phyloP scores from a whole-genome alignment of 2,888 invertebrate species.

The Iselma pallidipennis region DNA sequence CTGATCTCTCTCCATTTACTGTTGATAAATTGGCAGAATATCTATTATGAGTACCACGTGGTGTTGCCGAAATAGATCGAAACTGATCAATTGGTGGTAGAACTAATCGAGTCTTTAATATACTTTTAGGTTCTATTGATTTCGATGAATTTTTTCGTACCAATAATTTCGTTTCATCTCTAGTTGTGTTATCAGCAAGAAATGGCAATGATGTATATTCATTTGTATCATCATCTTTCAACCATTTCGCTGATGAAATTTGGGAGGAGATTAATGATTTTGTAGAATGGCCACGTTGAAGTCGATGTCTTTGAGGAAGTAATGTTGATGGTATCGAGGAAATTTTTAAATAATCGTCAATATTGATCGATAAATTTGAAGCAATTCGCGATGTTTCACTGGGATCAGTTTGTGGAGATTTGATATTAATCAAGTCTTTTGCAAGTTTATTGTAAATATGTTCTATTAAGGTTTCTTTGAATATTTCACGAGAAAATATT shows the following conservation, averaged over 20 bases:
- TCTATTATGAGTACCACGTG: constrained; percentile 28
- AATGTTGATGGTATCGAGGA: constrained; percentile 30
- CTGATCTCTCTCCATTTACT: not conserved
- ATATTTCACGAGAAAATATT: not conserved
- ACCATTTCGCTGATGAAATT: constrained; percentile 24
- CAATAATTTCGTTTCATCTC: constrained; percentile 8
- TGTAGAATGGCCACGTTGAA: constrained; percentile 13
- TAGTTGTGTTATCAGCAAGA: constrained; percentile 33
- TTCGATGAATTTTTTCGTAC: constrained; percentile 6
- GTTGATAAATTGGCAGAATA: not conserved
- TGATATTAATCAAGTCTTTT: constrained; percentile 28
- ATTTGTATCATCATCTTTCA: constrained; percentile 22
- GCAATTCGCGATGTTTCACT: constrained; percentile 23
- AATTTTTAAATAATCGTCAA: constrained; percentile 34
- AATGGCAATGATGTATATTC: constrained; percentile 47
- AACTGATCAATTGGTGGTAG: constrained; percentile 47
- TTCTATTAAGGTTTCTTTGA: constrained; percentile 39
- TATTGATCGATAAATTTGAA: constrained; percentile 27
- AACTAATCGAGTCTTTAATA: constrained; percentile 32
- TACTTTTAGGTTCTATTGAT: constrained; percentile 25
- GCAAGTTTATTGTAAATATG: constrained; percentile 33
- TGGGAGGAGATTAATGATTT: constrained; percentile 19
- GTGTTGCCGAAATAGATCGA: constrained; percentile 49
- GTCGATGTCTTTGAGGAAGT: constrained; percentile 10
- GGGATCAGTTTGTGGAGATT: constrained; percentile 12